Evolutionary conservation across 2,113 vertebrate species (phyloP), one percentile per base, ranked within the genome.

Genomic region (Ovibos moschatus): DNA sequence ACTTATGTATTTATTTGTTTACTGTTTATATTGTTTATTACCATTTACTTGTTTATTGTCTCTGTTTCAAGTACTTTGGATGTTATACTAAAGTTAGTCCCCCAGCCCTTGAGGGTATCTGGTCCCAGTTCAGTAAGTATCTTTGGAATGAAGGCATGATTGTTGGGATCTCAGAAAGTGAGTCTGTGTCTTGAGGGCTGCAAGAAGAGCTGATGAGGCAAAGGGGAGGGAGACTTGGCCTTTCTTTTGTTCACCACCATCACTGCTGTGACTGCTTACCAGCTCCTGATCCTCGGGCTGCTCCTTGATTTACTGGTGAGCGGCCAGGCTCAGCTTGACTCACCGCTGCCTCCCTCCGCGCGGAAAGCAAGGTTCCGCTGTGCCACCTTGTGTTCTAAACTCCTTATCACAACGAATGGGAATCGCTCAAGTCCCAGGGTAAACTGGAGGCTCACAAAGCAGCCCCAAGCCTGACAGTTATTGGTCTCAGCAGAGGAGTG

Each of bases 361-460:
- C 33, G 40, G 21, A 87, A 96, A 94, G 95, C 91, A 93, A 98
- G 97, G 99, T 98, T 98, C 98, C 57, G 89, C 98, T 98, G 97
- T 98, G 99, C 99, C 99, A 98, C 98, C 99, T 99, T 98, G 99
- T 98, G 99, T 99, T 98, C 98, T 87, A 96, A 98, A 98, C 97
- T 95, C 94, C 98, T 95, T 95, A 97, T 97, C 86, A 96, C 97
- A 97, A 2, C 40, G 0, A 33, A 28, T 0, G 2, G 88, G 0
- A 36, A 16, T 0, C 0, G 85, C 92, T 83, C 55, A 50, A 36
- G 45, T 40, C 78, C 74, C 40, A 17, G 87, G n/a, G 16, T 55
- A 25, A n/a, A 36, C 11, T 2, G 58, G 12, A 79, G 23, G 58
- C 79, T 53, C 71, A 50, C 5, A 33, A 1, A 40, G 8, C 79